Percentiles rank a stretch among this genome's conserved stretches.
phyloP scores from a whole-genome alignment of 2,113 vertebrate species.

The Cisticola juncidis region DNA sequence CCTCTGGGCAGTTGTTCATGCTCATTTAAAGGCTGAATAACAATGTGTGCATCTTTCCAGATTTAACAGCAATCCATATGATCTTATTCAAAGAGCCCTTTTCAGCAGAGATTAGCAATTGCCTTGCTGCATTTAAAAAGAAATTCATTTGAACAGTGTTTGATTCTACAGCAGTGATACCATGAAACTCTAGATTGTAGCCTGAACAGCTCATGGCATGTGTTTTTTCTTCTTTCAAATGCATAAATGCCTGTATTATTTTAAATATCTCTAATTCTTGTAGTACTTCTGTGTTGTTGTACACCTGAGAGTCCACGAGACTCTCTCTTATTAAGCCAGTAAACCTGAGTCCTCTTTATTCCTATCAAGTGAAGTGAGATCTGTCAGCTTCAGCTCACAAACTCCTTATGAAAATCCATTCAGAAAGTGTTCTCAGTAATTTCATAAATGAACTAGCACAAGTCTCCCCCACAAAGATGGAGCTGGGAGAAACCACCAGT shows the following conservation, averaged over 20 bases:
- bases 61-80: background rate
- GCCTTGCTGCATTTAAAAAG: background rate
- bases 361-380: background rate
- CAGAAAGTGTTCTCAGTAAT: background rate
- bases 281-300: background rate
- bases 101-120: background rate
- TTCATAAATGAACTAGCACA: background rate
- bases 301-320: background rate
- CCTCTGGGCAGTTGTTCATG: background rate
- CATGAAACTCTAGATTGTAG: background rate
- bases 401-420: background rate
- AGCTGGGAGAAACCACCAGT: background rate
- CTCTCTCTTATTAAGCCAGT: background rate
- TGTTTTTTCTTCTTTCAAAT: background rate
- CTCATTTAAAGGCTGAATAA: background rate
- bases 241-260: background rate
- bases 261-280: background rate
- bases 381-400: background rate
- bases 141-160: background rate
- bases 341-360: background rate
- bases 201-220: background rate
- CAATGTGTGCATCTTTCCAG: background rate
- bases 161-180: background rate
- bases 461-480: background rate
- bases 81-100: background rate